Percentiles rank a stretch among this genome's conserved stretches.
Conservation (phyloP, 2,113 vertebrate genomes). For the Eubucco bourcierii region DNA sequence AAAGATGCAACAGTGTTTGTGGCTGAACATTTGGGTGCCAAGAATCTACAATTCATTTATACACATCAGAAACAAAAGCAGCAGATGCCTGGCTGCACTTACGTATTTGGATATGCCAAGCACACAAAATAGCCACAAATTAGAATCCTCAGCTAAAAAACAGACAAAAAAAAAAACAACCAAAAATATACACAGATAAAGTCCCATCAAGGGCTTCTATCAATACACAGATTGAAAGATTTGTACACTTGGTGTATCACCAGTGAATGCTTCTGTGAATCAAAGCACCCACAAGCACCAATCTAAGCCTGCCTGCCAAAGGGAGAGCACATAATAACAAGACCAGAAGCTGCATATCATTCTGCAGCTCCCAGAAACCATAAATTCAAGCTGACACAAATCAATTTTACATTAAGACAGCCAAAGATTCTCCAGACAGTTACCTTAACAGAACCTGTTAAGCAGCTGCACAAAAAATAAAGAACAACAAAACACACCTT, state of each 20-base stretch:
- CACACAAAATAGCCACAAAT: slow-evolving; percentile 51
- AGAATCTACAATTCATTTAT: slow-evolving; percentile 39
- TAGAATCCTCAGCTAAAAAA: slow-evolving; percentile 47
- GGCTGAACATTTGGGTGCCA: slow-evolving; percentile 41
- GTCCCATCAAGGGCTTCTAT: slow-evolving; percentile 18
- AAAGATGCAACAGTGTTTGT: slow-evolving; percentile 29
- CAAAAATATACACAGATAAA: neutral
- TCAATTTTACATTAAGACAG: slow-evolving; percentile 63
- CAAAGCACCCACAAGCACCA: slow-evolving; percentile 28
- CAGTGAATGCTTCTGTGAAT: slow-evolving; percentile 21
- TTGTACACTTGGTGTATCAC: neutral
- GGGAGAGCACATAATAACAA: neutral
- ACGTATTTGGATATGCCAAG: slow-evolving; percentile 24
- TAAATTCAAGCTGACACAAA: slow-evolving; percentile 59
- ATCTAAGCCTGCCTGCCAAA: slow-evolving; percentile 18
- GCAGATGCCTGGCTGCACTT: slow-evolving; percentile 54
- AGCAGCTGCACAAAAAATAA: slow-evolving; percentile 37
- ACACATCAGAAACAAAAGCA: slow-evolving; percentile 58
- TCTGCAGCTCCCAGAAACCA: slow-evolving; percentile 56
- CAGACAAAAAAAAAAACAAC: slow-evolving; percentile 18
- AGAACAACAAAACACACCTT: no score
- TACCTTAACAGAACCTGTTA: slow-evolving; percentile 60
- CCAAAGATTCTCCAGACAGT: slow-evolving; percentile 46
- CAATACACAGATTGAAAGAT: slow-evolving; percentile 4
- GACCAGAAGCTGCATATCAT: slow-evolving; percentile 9